phyloP scores from a whole-genome alignment of 2,888 invertebrate species.

The Caradrina clavipalpis region DNA sequence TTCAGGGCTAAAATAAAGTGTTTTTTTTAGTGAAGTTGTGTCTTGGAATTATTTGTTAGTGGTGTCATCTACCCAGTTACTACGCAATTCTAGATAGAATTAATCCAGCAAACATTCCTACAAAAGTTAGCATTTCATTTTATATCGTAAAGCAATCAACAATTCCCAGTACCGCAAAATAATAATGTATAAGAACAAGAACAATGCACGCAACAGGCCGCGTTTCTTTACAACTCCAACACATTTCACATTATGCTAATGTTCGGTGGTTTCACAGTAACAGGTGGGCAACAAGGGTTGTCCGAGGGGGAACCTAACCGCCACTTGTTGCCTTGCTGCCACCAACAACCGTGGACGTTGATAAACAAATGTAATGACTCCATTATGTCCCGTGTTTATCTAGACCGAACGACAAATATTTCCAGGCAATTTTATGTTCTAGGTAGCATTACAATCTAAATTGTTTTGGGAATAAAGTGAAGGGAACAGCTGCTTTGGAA shows the following conservation, averaged over 20 bases:
- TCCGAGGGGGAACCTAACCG: constrained; percentile 69
- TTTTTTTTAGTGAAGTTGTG: too few relatives aligned
- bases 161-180: constrained; percentile 37
- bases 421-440: constrained; percentile 40
- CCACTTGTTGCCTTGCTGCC: constrained; percentile 83
- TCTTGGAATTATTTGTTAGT: too few relatives aligned
- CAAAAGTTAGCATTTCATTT: constrained; percentile 19
- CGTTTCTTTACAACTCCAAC: constrained; percentile 63
- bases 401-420: constrained; percentile 41
- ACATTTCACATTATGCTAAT: constrained; percentile 70
- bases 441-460: constrained; percentile 19
- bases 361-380: constrained; percentile 71
- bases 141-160: constrained; percentile 41
- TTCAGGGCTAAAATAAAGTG: too few relatives aligned
- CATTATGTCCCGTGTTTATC: constrained; percentile 63
- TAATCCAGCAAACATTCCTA: constrained; percentile 2
- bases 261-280: constrained; percentile 71
- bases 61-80: too few relatives aligned
- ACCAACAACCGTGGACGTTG: constrained; percentile 36
- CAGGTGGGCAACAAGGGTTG: constrained; percentile 81
- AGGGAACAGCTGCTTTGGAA: constrained; percentile 37
- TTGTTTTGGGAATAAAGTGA: constrained; percentile 44
- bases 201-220: constrained; percentile 62
- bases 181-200: constrained; percentile 48
- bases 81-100: neutral